phyloP scores from a whole-genome alignment of 1,140 invertebrate genomes.

The Thalassaphorura encarpata region DNA sequence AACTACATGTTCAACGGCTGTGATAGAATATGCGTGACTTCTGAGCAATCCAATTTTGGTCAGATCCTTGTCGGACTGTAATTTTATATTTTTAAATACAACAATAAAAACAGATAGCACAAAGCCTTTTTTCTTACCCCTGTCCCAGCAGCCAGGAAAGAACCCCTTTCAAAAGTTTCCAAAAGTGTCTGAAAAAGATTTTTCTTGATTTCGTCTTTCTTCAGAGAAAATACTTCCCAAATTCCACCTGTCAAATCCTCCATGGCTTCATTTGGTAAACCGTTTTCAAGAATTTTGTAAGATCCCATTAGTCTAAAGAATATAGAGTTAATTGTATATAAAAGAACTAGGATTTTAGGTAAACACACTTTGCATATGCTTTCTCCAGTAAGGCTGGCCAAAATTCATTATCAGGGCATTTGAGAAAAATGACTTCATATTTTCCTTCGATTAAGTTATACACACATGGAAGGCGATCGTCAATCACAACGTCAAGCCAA shows the following conservation, averaged over 20 bases:
- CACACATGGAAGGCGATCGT: background rate
- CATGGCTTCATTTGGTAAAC: background rate
- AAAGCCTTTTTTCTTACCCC: no score
- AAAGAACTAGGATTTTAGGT: background rate
- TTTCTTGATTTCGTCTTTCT: background rate
- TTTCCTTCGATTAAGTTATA: background rate
- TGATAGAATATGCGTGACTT: background rate
- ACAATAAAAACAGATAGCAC: no score
- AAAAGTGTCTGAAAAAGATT: background rate
- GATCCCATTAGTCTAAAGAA: background rate
- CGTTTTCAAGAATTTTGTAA: background rate
- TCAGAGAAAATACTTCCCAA: background rate
- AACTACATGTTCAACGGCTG: background rate
- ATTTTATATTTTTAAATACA: no score
- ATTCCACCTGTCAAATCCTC: background rate
- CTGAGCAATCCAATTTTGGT: background rate
- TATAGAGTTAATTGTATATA: background rate
- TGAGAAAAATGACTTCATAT: background rate
- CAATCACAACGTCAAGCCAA: background rate
- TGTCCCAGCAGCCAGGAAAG: background rate
- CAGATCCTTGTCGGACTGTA: no score
- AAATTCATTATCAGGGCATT: background rate
- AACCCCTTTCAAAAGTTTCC: background rate
- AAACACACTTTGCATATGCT: background rate
- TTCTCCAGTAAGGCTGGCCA: background rate